These are phyloP conservation scores for Edolisoma coerulescens DNA, from an alignment of 2,113 vertebrate species.

Conservation along the genomic window DNA sequence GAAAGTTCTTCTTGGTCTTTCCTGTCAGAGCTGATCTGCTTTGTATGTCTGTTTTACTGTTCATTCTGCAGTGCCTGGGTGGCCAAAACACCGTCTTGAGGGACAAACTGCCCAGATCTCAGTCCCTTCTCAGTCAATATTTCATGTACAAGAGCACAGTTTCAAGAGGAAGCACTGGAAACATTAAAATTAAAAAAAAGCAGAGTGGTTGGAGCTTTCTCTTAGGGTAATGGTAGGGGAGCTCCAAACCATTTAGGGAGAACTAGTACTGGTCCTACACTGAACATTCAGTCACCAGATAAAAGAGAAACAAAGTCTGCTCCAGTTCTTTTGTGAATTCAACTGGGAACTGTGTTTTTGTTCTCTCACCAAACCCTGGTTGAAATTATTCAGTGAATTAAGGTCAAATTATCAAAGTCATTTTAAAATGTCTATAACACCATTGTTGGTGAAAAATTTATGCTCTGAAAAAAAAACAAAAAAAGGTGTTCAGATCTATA, in stretches of 20 bases:
- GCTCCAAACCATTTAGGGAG: background rate
- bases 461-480: background rate
- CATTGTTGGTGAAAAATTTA: background rate
- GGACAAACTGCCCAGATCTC: background rate
- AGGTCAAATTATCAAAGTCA: background rate
- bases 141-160: background rate
- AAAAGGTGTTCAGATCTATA: background rate
- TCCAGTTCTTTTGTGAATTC: background rate
- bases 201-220: background rate
- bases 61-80: background rate
- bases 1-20: background rate
- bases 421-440: background rate
- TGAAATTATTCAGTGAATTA: background rate
- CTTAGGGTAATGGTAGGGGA: background rate
- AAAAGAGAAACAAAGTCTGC: background rate
- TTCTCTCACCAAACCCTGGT: background rate
- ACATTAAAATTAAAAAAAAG: background rate
- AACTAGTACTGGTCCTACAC: background rate
- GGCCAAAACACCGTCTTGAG: background rate
- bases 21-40: background rate
- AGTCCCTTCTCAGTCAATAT: background rate
- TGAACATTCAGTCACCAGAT: background rate
- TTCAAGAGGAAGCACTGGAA: background rate
- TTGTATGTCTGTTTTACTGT: background rate
- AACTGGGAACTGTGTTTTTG: background rate